These are phyloP conservation scores for Alligator mississippiensis DNA, from an alignment of 2,113 vertebrate genomes.

Conservation along the genomic window DNA sequence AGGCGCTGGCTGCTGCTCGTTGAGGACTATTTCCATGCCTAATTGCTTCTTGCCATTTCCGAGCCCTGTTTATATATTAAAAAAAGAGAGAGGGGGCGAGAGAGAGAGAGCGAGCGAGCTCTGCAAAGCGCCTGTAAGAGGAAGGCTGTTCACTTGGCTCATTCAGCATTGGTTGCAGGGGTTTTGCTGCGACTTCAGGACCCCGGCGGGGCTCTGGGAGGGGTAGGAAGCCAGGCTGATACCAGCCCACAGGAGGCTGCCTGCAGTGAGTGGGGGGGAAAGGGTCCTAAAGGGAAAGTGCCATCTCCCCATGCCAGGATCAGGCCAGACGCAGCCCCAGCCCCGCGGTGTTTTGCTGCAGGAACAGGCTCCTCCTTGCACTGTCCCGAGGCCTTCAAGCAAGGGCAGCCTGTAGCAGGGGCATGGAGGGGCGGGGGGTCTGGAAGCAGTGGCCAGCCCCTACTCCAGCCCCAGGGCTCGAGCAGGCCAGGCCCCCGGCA, in stretches of 20 bases:
- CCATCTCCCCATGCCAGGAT: too few species aligned
- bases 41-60: conserved; percentile 38
- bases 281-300: neutral
- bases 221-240: neutral
- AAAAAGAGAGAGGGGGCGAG: neutral
- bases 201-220: neutral
- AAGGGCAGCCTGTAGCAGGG: neutral
- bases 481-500: neutral
- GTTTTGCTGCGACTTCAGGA: neutral
- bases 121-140: neutral
- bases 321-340: neutral
- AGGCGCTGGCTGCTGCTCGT: conserved; percentile 15
- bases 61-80: neutral
- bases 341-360: neutral
- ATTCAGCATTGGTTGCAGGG: accelerated
- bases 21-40: conserved; percentile 1
- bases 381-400: neutral
- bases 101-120: neutral
- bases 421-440: neutral
- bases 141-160: accelerated
- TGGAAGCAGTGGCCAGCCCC: neutral
- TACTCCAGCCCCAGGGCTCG: too few species aligned
- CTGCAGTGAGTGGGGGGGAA: neutral
- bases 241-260: neutral
- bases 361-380: neutral